Evolutionary conservation across 2,888 invertebrate species (phyloP), one percentile per base, ranked within the genome.

Genomic region (Trichogramma dendrolimi): DNA sequence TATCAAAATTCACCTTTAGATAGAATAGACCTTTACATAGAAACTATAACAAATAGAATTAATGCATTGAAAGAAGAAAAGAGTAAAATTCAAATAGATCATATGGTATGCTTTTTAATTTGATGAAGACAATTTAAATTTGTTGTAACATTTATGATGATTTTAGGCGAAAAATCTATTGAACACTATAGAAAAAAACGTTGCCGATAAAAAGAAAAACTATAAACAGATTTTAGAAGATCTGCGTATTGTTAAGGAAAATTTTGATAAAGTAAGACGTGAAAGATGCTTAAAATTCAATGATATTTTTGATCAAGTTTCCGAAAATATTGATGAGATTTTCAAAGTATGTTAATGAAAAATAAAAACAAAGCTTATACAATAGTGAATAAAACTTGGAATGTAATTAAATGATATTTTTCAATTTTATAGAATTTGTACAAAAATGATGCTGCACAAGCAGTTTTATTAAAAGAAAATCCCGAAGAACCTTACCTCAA

Each of bases 401-500:
- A 48, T 48, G 6, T 1, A 42, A 40, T 4, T 14, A 40, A 1
- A 4, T 47, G 1, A 47, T n/a, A 42, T 39, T 52, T 47, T 52
- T 42, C 27, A 52, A 40, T 11, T 40, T 49, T 56, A 14, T 53
- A 63, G 61, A 11, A 4, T 4, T 5, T 64, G 52, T 64, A 55
- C 39, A 11, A 41, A 80, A 92, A 94, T 80, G 89, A 89, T 75
- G 91, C 92, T 2, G 96, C 95, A 49, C 94, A 95, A 76, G 96
- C 95, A 14, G 91, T 92, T 81, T 83, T 96, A 47, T 90, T 91
- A 6, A 91, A 96, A 4, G 96, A 96, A 82, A 97, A 99, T 84
- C 92, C 94, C 0, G 98, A 98, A 81, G 98, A 99, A 81, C 98
- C 98, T 0, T 99, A 96, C 81, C 82, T 96, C 71, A 96, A 95